phyloP scores from a whole-genome alignment of 2,113 vertebrate genomes.

The Patagioenas fasciata region DNA sequence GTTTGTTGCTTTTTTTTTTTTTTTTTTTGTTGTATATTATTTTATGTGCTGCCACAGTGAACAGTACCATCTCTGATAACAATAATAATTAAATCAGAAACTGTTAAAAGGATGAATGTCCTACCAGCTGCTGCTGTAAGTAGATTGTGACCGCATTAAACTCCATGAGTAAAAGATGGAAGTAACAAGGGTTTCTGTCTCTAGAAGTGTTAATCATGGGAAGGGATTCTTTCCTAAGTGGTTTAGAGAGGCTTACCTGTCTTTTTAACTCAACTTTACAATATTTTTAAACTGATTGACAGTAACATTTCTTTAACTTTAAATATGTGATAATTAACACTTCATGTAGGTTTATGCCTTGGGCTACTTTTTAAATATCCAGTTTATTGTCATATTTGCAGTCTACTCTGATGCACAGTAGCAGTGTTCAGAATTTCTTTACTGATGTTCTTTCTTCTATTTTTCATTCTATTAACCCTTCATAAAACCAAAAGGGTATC shows the following conservation, averaged over 20 bases:
- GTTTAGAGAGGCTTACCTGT: neutral
- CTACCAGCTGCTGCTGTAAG: neutral
- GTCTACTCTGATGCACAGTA: neutral
- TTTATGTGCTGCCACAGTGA: neutral
- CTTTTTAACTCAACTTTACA: neutral
- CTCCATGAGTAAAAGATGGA: neutral
- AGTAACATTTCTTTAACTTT: constrained; percentile 14
- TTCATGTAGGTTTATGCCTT: neutral
- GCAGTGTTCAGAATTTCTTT: neutral
- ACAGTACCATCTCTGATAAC: neutral
- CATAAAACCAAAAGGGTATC: neutral
- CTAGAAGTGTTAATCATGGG: neutral
- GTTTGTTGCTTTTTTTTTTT: neutral
- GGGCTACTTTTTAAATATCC: constrained; percentile 11
- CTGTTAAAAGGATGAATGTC: neutral
- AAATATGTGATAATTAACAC: neutral
- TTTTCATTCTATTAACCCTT: neutral
- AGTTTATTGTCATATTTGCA: neutral
- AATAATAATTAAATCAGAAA: neutral
- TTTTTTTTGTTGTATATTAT: neutral
- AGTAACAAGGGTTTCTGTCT: neutral
- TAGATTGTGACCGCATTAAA: neutral
- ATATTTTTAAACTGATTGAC: neutral
- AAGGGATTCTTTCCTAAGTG: neutral
- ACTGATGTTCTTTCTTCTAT: neutral